These are phyloP conservation scores for Phrynocephalus guinanensis DNA, from an alignment of 2,797 vertebrate species.

Conservation along the genomic window DNA sequence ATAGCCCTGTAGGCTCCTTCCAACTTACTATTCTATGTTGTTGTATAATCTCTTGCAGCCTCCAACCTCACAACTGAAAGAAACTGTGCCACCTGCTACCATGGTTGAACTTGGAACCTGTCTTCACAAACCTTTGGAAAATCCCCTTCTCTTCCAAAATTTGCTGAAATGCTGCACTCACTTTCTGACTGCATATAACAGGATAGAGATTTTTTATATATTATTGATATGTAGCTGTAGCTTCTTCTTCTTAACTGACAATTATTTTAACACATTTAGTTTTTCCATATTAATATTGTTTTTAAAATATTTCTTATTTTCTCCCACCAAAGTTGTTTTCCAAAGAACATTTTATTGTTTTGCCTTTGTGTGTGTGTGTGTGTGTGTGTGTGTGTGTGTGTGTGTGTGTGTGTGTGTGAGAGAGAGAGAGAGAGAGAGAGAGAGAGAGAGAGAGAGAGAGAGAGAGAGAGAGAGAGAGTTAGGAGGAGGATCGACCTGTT, in stretches of 20 bases:
- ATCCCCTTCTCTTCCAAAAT: background rate
- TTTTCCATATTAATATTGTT: background rate
- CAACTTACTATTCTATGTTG: no score
- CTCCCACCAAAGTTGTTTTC: background rate
- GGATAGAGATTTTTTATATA: background rate
- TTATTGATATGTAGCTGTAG: background rate
- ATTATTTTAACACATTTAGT: background rate
- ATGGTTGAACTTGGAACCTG: background rate
- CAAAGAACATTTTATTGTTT: background rate
- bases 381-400: no score
- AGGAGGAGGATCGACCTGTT: background rate
- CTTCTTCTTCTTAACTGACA: background rate
- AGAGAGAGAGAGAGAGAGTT: no score
- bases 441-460: no score
- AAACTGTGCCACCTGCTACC: background rate
- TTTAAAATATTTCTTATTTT: background rate
- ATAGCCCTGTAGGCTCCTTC: no score
- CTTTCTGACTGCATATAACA: background rate
- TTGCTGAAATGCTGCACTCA: background rate
- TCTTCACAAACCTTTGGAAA: background rate
- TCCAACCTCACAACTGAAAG: background rate
- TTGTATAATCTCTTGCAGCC: no score
- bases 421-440: no score
- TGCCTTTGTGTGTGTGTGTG: background rate
- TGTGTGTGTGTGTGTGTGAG: no score